A percentile compares a stretch with the other conserved stretches of the same genome.
These are phyloP conservation scores for Trypoxylus dichotomus DNA, from an alignment of 1,140 invertebrate species.

Conservation along the genomic window DNA sequence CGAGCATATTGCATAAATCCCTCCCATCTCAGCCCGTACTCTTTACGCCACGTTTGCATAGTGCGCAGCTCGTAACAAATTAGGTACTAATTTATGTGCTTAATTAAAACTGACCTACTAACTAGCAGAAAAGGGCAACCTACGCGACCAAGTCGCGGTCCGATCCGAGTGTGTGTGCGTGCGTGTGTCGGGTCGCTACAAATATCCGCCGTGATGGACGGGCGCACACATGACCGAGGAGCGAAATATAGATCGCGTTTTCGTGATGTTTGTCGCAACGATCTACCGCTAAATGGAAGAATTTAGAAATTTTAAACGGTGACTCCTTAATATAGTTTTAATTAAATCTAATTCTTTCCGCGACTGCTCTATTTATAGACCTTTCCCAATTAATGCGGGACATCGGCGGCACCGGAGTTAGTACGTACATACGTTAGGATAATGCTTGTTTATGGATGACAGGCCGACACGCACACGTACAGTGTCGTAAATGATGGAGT, in stretches of 20 bases:
- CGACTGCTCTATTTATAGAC: constrained; percentile 15
- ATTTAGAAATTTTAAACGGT: constrained; percentile 17
- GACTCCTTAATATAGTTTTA: constrained; percentile 18
- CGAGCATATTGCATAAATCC: not conserved
- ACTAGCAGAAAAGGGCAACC: constrained; percentile 22
- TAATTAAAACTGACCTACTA: constrained; percentile 25
- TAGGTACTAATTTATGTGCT: constrained; percentile 24
- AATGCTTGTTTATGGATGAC: not conserved
- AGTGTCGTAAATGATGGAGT: not conserved
- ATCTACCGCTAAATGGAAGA: not conserved
- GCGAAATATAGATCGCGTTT: not conserved
- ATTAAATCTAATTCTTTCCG: constrained; percentile 8
- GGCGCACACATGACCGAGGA: not conserved
- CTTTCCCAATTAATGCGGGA: constrained; percentile 1
- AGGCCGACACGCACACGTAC: not conserved
- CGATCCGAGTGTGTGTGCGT: not conserved
- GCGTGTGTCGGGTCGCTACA: not conserved
- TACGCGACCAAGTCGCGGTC: not conserved
- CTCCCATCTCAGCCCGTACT: not conserved
- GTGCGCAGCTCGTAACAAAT: not conserved
- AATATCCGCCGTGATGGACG: not conserved
- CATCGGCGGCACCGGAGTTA: not conserved
- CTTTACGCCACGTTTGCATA: not conserved
- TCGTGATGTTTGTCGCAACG: not conserved
- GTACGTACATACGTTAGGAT: not conserved